Evolutionary conservation across 1,140 invertebrate genomes (phyloP).

Genomic region (Drosophila subobscura): DNA sequence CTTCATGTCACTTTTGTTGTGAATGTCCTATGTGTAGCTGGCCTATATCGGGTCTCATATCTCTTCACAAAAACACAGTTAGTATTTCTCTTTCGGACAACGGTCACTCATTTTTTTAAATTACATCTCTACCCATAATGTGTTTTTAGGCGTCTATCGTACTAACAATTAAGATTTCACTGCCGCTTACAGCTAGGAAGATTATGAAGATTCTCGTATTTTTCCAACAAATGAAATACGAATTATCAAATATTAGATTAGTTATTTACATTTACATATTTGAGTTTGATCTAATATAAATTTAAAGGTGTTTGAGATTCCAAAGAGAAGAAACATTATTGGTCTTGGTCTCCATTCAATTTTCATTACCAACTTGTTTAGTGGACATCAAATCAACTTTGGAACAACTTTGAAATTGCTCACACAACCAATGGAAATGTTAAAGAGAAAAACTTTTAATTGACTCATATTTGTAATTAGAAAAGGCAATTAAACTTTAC

Average conservation of each 20-base stretch:
- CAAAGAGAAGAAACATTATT: neutral
- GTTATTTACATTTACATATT: no score
- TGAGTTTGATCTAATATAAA: no score
- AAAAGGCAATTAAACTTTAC: conserved; percentile 68
- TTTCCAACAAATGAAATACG: neutral
- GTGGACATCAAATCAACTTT: neutral
- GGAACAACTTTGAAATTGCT: conserved; percentile 19
- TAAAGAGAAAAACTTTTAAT: conserved; percentile 61
- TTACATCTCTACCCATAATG: conserved; percentile 23
- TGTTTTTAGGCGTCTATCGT: conserved; percentile 13
- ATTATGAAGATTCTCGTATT: neutral
- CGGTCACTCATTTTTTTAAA: conserved; percentile 65
- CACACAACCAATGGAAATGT: conserved; percentile 37
- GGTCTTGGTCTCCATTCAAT: neutral
- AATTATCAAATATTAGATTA: neutral
- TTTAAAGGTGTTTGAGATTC: no score
- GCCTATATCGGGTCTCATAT: conserved; percentile 18
- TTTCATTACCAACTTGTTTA: neutral
- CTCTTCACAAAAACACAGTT: conserved; percentile 38
- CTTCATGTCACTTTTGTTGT: conserved; percentile 20
- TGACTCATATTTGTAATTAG: conserved; percentile 60
- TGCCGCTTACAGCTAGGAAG: neutral
- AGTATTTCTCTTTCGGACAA: conserved; percentile 30
- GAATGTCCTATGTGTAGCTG: conserved; percentile 3
- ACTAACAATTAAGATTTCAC: conserved; percentile 26